phyloP scores from a whole-genome alignment of 2,113 vertebrate species.

The Apodemus speciosus region DNA sequence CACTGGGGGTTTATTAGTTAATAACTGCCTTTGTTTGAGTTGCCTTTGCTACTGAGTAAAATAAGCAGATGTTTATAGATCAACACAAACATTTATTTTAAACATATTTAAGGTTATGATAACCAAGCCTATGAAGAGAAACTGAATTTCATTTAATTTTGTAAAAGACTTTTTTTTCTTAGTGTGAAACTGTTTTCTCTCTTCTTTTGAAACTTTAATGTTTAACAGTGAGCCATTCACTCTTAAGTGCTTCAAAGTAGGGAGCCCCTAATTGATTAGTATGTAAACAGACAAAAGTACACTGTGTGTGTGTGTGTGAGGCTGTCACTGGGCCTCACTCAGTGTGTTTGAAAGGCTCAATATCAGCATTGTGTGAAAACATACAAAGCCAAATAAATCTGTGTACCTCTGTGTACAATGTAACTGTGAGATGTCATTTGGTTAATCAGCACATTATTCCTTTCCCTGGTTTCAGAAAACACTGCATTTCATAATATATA shows the following conservation, averaged over 20 bases:
- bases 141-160: conserved; percentile 50
- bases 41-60: conserved; percentile 21
- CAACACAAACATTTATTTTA: conserved; percentile 1
- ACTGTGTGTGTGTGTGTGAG: too few relatives aligned
- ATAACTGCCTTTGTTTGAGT: background rate
- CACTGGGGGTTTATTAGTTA: background rate
- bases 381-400: conserved; percentile 40
- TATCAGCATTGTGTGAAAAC: conserved; percentile 7
- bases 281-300: background rate
- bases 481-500: conserved; percentile 3
- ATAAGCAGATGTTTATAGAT: conserved; percentile 25
- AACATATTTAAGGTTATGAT: conserved; percentile 49
- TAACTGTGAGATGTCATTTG: background rate
- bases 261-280: background rate
- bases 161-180: background rate
- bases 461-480: background rate
- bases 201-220: conserved; percentile 41
- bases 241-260: conserved; percentile 12
- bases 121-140: conserved; percentile 23
- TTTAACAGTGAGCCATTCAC: conserved; percentile 45
- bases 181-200: conserved; percentile 36
- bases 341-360: background rate
- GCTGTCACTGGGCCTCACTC: background rate
- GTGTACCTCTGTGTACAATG: background rate
- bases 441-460: background rate